Evolutionary conservation across 1,140 invertebrate genomes (phyloP).

Genomic region (Lasioglossum albipes): DNA sequence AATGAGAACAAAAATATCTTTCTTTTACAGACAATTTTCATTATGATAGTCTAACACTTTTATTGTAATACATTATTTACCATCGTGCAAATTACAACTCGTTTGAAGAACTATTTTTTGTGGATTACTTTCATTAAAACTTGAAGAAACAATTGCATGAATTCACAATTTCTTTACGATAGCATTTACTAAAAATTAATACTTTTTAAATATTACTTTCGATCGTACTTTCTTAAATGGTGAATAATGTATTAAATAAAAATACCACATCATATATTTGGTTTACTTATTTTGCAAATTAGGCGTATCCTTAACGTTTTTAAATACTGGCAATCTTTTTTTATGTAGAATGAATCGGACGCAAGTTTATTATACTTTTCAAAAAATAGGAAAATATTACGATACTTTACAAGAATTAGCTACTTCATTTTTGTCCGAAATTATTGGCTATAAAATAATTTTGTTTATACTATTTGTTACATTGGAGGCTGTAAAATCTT

Average conservation of each 20-base stretch:
- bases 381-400: not conserved
- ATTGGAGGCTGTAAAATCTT: not conserved
- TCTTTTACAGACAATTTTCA: not conserved
- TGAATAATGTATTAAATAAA: conserved; percentile 12
- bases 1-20: not conserved
- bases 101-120: not conserved
- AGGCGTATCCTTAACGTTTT: not conserved
- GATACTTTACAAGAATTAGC: not conserved
- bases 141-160: not conserved
- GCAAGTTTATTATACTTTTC: not conserved
- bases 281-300: not conserved
- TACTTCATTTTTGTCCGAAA: not conserved
- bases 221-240: not conserved
- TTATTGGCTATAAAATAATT: not conserved
- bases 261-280: not conserved
- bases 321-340: conserved; percentile 14
- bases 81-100: not conserved
- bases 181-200: not conserved
- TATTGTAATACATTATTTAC: not conserved
- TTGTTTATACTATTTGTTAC: not conserved
- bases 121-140: not conserved
- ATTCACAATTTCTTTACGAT: not conserved
- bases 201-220: not conserved
- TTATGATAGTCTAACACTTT: conserved; percentile 36
- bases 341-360: not conserved